Conservation (phyloP, 2,888 invertebrate genomes). For the Drosophila robusta region DNA sequence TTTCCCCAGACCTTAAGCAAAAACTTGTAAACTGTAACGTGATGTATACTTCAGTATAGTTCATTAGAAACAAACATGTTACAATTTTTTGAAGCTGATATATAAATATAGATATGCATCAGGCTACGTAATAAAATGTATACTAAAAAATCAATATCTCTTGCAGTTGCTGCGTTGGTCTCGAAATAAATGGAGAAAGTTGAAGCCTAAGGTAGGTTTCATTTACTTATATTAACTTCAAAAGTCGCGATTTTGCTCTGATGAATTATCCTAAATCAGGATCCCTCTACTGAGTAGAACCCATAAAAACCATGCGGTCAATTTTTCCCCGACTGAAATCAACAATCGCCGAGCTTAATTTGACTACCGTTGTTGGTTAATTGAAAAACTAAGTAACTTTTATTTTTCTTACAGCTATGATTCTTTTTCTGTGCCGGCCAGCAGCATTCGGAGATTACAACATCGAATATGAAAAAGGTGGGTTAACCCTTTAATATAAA, state of each 20-base stretch:
- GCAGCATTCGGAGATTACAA: not conserved
- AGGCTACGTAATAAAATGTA: not conserved
- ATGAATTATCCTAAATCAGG: slow-evolving; percentile 70
- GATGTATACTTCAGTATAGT: slow-evolving; percentile 76
- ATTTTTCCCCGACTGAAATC: slow-evolving; percentile 49
- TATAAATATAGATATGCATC: not conserved
- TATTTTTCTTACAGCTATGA: not conserved
- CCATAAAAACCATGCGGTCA: slow-evolving; percentile 71
- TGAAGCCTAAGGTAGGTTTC: slow-evolving; percentile 18
- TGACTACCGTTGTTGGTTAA: not conserved
- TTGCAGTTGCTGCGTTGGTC: slow-evolving; percentile 8
- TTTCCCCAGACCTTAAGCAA: no score
- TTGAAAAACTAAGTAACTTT: not conserved
- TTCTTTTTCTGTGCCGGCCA: not conserved
- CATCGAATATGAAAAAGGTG: not conserved
- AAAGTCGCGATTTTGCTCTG: slow-evolving; percentile 23
- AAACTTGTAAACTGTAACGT: slow-evolving; percentile 18
- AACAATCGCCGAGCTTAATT: not conserved
- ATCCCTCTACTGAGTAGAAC: slow-evolving; percentile 78
- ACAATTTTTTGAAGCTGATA: slow-evolving; percentile 70
- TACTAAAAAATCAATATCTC: slow-evolving; percentile 1
- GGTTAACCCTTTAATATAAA: not conserved
- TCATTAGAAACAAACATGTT: slow-evolving; percentile 77
- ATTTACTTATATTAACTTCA: not conserved
- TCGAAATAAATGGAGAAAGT: not conserved